Evolutionary conservation across 2,888 invertebrate species (phyloP).

Genomic region (Temnothorax ravouxi): DNA sequence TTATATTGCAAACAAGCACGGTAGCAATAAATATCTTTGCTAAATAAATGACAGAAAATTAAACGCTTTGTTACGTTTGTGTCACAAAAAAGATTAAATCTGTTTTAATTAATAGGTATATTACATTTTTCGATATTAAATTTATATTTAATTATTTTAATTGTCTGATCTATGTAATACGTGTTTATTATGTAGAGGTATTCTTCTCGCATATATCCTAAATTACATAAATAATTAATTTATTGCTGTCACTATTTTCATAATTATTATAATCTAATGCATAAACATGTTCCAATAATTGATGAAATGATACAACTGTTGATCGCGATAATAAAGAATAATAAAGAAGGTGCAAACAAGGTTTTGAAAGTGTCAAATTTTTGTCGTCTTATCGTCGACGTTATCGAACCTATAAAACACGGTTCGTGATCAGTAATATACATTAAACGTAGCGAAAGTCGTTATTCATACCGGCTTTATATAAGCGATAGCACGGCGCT

Average conservation of each 20-base stretch:
- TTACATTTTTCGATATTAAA: background rate
- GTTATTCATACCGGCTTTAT: constrained; percentile 22
- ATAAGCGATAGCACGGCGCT: constrained; percentile 12
- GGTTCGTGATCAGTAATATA: constrained; percentile 45
- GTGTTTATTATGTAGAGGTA: background rate
- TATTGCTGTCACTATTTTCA: background rate
- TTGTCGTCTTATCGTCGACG: background rate
- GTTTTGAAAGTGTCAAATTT: constrained; percentile 21
- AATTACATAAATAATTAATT: background rate
- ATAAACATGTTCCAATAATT: constrained; percentile 1
- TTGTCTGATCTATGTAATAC: background rate
- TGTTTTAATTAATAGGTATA: constrained; percentile 7
- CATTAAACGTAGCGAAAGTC: constrained; percentile 41
- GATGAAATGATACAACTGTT: background rate
- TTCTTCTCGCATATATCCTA: background rate
- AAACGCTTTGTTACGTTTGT: constrained; percentile 15
- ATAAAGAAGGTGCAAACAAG: background rate
- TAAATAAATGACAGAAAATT: constrained; percentile 35
- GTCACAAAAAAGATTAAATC: constrained; percentile 5
- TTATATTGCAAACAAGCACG: background rate
- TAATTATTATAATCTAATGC: background rate
- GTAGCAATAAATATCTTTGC: background rate
- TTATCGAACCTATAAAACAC: constrained; percentile 34
- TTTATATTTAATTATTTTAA: constrained; percentile 45
- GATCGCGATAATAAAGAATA: background rate